Conservation (phyloP, 2,113 vertebrate species). For the Isichthys henryi region DNA sequence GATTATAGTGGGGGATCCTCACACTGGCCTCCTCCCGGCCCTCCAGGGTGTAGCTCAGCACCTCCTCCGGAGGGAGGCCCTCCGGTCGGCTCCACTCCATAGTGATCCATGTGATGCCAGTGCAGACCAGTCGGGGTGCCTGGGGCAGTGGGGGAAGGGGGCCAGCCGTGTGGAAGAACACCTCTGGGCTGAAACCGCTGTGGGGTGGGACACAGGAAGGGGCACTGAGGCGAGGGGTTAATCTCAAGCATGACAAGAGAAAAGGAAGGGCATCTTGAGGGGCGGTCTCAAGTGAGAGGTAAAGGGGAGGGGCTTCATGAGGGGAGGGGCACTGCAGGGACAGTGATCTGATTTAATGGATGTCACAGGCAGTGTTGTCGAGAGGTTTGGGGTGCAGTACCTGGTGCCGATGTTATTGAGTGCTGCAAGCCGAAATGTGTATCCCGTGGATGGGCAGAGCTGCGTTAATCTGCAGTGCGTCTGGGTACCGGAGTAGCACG, state of each 20-base stretch:
- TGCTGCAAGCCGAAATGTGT: slow-evolving; percentile 71
- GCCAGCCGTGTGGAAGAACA: slow-evolving; percentile 84
- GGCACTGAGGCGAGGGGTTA: neutral
- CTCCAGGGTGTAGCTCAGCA: slow-evolving; percentile 85
- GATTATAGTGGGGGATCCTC: slow-evolving; percentile 36
- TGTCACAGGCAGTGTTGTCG: neutral
- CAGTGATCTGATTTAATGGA: neutral
- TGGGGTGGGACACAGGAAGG: neutral
- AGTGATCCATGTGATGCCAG: slow-evolving; percentile 83
- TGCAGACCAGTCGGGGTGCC: slow-evolving; percentile 78
- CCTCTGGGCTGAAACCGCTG: slow-evolving; percentile 89
- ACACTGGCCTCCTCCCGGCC: slow-evolving; percentile 91
- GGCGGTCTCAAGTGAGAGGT: neutral
- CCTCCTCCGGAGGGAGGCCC: slow-evolving; percentile 77
- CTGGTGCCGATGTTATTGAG: slow-evolving; percentile 72
- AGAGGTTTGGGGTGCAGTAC: slow-evolving; percentile 38
- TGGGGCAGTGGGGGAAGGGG: slow-evolving; percentile 81
- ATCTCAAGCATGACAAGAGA: neutral
- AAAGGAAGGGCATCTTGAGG: neutral
- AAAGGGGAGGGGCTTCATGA: neutral
- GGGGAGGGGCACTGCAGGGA: neutral
- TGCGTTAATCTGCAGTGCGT: slow-evolving; percentile 73
- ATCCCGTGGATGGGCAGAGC: slow-evolving; percentile 67
- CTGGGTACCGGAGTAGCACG: slow-evolving; percentile 73
- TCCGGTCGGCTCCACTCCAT: slow-evolving; percentile 90